Evolutionary conservation across 2,888 invertebrate genomes (phyloP), one percentile per base, ranked within the genome.

Genomic region (Tholera decimalis): DNA sequence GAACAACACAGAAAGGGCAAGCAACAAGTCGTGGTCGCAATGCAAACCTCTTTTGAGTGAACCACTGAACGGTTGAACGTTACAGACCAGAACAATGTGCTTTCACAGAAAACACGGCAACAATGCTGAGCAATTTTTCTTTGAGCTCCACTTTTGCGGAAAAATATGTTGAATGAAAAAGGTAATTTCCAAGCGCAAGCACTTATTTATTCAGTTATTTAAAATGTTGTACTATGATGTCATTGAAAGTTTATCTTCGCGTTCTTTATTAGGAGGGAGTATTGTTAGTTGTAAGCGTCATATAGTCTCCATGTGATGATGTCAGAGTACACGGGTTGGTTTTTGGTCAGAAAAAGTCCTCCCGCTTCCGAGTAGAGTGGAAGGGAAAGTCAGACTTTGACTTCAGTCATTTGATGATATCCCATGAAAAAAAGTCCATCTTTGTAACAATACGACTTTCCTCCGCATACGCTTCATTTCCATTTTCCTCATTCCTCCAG

Each of bases 91-190:
- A 80, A 80, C 72, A 80, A 80, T 79, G 60, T 44, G 73, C 71
- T 76, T 65, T 76, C 67, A 73, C 37, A 47, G 63, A 67, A 74
- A 64, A 62, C 59, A 63, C 62, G 61, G 39, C 53, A 71, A 73
- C 69, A 72, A 80, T 76, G 54, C 72, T 49, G 7, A 61, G 53
- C 66, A 56, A 79, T 73, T 66, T 78, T 79, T 76, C 80, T 76
- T 68, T 65, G 72, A 80, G 68, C 60, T 58, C 53, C 26, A 55
- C 47, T 54, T 63, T 66, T 61, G 58, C 72, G 60, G 54, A 64
- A 63, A 74, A 64, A 62, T 51, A 57, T 26, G 54, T 60, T 62
- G 57, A 60, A 55, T 62, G 57, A 60, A 55, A 57, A 54, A 67
- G 70, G 59, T 47, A 63, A 73, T 75, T 64, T 70, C 64, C 33